Conservation (phyloP, 1,140 invertebrate genomes). For the Polypedilum vanderplanki region DNA sequence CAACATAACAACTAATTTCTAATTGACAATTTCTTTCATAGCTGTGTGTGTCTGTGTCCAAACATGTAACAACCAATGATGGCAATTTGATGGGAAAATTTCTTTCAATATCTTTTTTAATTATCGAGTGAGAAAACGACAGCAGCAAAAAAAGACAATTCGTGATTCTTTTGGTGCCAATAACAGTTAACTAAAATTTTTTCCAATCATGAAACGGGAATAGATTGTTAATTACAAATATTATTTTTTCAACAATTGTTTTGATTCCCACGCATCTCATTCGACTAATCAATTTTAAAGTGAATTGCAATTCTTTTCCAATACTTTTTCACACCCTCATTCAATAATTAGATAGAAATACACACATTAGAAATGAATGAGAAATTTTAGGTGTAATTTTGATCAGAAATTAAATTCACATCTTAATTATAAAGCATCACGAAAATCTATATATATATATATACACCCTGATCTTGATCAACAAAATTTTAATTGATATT, state of each 20-base stretch:
- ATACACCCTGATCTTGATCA: too few relatives aligned
- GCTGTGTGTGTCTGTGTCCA: not conserved
- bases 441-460: not conserved
- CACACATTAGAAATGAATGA: not conserved
- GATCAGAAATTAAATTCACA: not conserved
- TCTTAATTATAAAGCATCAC: constrained; percentile 13
- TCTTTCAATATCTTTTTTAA: not conserved
- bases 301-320: not conserved
- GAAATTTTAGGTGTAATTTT: not conserved
- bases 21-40: constrained; percentile 13
- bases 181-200: not conserved
- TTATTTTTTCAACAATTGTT: constrained; percentile 2
- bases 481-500: too few relatives aligned
- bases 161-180: not conserved
- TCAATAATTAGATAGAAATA: not conserved
- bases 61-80: not conserved
- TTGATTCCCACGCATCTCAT: constrained; percentile 3
- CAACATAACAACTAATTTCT: not conserved
- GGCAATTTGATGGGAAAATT: not conserved
- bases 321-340: not conserved
- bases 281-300: constrained; percentile 14
- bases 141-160: too few relatives aligned
- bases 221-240: not conserved
- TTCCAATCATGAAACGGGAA: constrained; percentile 17
- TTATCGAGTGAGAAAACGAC: not conserved